Evolutionary conservation across 2,888 invertebrate genomes (phyloP).

Genomic region (Thymelicus acteon): DNA sequence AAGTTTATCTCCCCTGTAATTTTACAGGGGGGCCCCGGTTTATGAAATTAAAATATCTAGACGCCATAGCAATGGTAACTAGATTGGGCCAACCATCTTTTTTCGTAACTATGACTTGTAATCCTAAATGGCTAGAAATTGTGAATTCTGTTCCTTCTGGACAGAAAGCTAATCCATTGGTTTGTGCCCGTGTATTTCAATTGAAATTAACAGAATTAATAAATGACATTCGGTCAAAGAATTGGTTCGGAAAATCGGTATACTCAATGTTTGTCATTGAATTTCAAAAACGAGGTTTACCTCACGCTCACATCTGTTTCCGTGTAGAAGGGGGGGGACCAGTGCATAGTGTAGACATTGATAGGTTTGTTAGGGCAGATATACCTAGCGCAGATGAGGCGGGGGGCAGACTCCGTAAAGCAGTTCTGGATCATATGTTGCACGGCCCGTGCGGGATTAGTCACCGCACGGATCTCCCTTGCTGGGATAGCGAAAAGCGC

Average conservation of each 20-base stretch:
- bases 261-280: conserved; percentile 32
- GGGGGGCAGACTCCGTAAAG: conserved; percentile 4
- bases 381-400: conserved; percentile 7
- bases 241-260: conserved; percentile 32
- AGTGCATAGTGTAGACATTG: conserved; percentile 29
- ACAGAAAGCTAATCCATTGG: conserved; percentile 5
- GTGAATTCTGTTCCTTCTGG: conserved; percentile 12
- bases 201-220: conserved; percentile 1
- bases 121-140: conserved; percentile 26
- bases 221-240: conserved; percentile 6
- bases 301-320: conserved; percentile 24
- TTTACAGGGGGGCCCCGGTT: conserved; percentile 36
- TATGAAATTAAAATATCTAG: conserved; percentile 33
- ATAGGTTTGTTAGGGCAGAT: conserved; percentile 5
- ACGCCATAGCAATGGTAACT: conserved; percentile 34
- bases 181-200: conserved; percentile 20
- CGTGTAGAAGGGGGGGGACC: conserved; percentile 27
- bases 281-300: conserved; percentile 26
- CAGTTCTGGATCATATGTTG: conserved; percentile 27
- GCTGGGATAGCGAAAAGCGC: conserved; percentile 13
- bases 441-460: too few relatives aligned
- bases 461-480: too few relatives aligned
- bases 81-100: conserved; percentile 31
- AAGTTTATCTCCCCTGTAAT: conserved; percentile 28
- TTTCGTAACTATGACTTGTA: conserved; percentile 10